phyloP scores from a whole-genome alignment of 2,888 invertebrate genomes.

The Eristalis pertinax region DNA sequence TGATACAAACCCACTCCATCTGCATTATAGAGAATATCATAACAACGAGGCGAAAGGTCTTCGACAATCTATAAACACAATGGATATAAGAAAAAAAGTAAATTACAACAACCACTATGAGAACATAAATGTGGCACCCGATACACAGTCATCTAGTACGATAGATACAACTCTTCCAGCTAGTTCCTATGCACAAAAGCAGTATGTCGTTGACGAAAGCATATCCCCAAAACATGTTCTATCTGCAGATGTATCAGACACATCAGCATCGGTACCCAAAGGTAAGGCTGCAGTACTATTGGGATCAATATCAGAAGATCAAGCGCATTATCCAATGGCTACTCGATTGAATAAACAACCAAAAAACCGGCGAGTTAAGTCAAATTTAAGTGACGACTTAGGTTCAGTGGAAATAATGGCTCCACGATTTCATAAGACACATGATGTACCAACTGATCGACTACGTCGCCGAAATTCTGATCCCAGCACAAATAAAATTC shows the following conservation, averaged over 20 bases:
- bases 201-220: constrained; percentile 59
- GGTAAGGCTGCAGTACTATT: constrained; percentile 75
- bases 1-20: constrained; percentile 21
- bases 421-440: constrained; percentile 52
- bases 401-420: constrained; percentile 52
- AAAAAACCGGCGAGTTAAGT: constrained; percentile 73
- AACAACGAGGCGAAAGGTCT: constrained; percentile 38
- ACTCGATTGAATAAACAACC: constrained; percentile 66
- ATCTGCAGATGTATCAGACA: constrained; percentile 1
- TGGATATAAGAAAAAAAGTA: constrained; percentile 77
- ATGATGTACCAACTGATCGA: constrained; percentile 67
- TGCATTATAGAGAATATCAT: constrained; percentile 28
- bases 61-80: constrained; percentile 11
- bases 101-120: constrained; percentile 75
- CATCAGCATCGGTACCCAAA: constrained; percentile 57
- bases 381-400: constrained; percentile 74
- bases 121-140: constrained; percentile 58
- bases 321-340: constrained; percentile 60
- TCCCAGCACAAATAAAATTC: constrained; percentile 84
- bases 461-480: constrained; percentile 88
- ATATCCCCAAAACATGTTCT: constrained; percentile 27
- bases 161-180: constrained; percentile 56
- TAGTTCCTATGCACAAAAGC: constrained; percentile 72
- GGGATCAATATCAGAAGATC: constrained; percentile 75
- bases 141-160: constrained; percentile 43